Evolutionary conservation across 2,113 vertebrate species (phyloP).

Genomic region (Aspiorhynchus laticeps): DNA sequence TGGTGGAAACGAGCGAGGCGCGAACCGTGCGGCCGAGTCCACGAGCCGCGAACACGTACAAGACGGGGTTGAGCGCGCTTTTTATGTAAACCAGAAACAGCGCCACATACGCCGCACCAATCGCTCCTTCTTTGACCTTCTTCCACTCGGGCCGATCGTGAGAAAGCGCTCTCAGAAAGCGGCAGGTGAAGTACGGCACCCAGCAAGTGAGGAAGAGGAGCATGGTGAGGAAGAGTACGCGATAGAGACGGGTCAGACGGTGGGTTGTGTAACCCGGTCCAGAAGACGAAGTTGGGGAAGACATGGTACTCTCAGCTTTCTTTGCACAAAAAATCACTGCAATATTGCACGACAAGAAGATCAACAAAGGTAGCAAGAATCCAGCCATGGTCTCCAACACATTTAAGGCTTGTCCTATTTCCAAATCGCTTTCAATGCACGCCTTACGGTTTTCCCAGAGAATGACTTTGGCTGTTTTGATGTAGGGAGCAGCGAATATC

Average conservation of each 20-base stretch:
- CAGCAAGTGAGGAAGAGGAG: conserved; percentile 79
- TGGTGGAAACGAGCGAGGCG: conserved; percentile 71
- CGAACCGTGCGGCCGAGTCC: conserved; percentile 70
- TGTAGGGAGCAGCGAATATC: conserved; percentile 69
- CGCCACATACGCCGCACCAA: conserved; percentile 53
- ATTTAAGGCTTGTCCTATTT: conserved; percentile 51
- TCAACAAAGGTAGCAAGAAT: conserved; percentile 74
- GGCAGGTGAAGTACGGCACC: conserved; percentile 79
- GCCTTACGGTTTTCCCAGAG: accelerated
- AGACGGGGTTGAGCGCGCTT: conserved; percentile 75
- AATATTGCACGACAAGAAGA: conserved; percentile 76
- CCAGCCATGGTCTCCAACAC: conserved; percentile 70
- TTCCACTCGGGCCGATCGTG: accelerated
- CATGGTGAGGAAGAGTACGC: conserved; percentile 77
- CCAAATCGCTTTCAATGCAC: conserved; percentile 50
- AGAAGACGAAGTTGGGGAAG: not conserved
- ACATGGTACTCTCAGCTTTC: conserved; percentile 15
- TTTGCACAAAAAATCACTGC: conserved; percentile 67
- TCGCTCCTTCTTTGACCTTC: accelerated
- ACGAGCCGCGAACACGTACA: conserved; percentile 78
- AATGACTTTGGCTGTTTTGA: conserved; percentile 42
- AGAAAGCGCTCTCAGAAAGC: conserved; percentile 67
- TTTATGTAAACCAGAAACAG: conserved; percentile 78
- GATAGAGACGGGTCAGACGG: conserved; percentile 72
- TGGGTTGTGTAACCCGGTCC: conserved; percentile 50